Evolutionary conservation across 2,113 vertebrate species (phyloP).

Genomic region (Octodon degus): DNA sequence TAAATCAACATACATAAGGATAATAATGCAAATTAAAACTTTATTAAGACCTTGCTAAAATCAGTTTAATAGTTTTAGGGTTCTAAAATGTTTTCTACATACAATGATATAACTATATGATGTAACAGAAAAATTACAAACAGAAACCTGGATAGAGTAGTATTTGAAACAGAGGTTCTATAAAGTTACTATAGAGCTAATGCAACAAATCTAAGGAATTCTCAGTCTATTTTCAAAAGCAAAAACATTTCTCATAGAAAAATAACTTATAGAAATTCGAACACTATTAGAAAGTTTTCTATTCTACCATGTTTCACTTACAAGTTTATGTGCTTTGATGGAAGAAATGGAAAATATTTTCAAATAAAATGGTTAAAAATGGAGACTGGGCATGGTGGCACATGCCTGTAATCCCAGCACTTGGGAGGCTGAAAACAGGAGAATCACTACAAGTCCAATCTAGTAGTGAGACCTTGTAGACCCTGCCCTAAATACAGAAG

Average conservation of each 20-base stretch:
- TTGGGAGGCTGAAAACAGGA: too few relatives aligned
- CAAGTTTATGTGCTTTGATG: constrained; percentile 34
- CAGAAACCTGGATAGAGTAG: neutral
- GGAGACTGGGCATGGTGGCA: too few relatives aligned
- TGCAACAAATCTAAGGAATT: constrained; percentile 49
- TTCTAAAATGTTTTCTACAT: constrained; percentile 33
- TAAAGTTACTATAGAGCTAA: neutral
- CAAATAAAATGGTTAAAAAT: constrained; percentile 42
- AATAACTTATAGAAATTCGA: constrained; percentile 55
- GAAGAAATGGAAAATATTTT: constrained; percentile 62
- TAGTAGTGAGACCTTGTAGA: too few relatives aligned
- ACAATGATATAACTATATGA: constrained; percentile 11
- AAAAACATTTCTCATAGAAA: constrained; percentile 2
- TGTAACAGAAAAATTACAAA: constrained; percentile 3
- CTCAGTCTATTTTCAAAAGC: constrained; percentile 61
- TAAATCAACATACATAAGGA: constrained; percentile 1
- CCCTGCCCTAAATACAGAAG: too few relatives aligned
- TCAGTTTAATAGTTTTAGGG: neutral
- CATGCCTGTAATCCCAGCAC: too few relatives aligned
- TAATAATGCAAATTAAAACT: neutral
- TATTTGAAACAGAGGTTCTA: neutral
- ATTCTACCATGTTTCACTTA: constrained; percentile 13
- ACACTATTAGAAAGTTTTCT: constrained; percentile 55
- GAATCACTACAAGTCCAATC: too few relatives aligned
- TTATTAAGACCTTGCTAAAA: constrained; percentile 37